A percentile compares a stretch with the other conserved stretches of the same genome.
Conservation (phyloP, 1,140 invertebrate genomes). For the Drosophila lowei region DNA sequence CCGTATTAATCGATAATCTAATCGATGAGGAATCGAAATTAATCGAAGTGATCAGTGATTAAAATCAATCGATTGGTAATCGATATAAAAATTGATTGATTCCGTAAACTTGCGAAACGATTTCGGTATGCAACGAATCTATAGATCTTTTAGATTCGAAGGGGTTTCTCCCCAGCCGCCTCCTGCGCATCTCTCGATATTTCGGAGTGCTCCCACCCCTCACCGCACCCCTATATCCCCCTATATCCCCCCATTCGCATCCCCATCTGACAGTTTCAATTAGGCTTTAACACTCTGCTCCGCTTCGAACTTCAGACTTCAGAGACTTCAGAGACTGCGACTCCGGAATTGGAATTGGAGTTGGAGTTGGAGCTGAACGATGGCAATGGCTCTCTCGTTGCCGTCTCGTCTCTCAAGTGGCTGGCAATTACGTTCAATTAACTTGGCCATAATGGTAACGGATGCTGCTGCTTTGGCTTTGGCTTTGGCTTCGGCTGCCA, state of each 20-base stretch:
- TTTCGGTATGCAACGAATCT: too few species aligned
- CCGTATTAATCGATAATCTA: too few species aligned
- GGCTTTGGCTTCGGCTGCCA: too few species aligned
- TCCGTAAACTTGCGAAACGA: too few species aligned
- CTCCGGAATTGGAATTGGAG: constrained; percentile 3
- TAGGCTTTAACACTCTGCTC: constrained; percentile 72
- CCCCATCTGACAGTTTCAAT: constrained; percentile 74
- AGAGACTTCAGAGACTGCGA: background rate
- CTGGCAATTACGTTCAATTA: constrained; percentile 80
- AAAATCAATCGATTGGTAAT: too few species aligned
- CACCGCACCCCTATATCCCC: background rate
- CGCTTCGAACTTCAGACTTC: background rate
- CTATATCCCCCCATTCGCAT: constrained; percentile 12
- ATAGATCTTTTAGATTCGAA: too few species aligned
- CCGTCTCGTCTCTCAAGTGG: constrained; percentile 67
- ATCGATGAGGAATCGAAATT: too few species aligned
- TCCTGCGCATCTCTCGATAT: constrained; percentile 9
- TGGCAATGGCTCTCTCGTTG: constrained; percentile 18
- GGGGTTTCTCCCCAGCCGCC: too few species aligned
- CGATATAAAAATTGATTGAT: too few species aligned
- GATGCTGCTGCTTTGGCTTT: constrained; percentile 47
- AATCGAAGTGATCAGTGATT: too few species aligned
- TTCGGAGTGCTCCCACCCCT: background rate
- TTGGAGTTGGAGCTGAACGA: constrained; percentile 6
- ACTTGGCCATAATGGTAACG: constrained; percentile 79